Evolutionary conservation across 2,888 invertebrate species (phyloP), one percentile per base, ranked within the genome.

Genomic region (Smittia sp.): DNA sequence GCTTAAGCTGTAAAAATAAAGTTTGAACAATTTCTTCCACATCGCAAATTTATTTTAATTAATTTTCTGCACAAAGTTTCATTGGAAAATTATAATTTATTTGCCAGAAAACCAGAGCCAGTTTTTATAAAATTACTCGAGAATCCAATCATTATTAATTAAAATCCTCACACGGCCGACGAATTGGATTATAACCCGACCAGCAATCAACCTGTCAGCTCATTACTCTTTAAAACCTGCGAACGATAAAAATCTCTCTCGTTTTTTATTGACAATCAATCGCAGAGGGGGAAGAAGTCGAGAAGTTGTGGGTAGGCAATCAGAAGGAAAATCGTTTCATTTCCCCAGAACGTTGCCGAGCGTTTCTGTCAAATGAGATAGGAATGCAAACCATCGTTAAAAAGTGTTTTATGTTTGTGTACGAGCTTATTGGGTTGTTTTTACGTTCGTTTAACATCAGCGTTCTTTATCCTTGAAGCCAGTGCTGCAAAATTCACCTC

Each of bases 341-440:
- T 52, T 52, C 52, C n/a, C 39, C 13, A 39, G 13, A n/a, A 52
- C 7, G 52, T 52, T 6, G 13, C 20, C 18, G 22, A 22, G 22
- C 11, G 11, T 58, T 58, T 13, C 4, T 4, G 58, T 58, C 58
- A 58, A 4, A 58, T 58, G 22, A 4, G 58, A 58, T 46, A 6
- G 46, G 46, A 46, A 46, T 46, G 46, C 46, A 46, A 46, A 58
- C 18, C 58, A 58, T 58, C 58, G 58, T 58, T 46, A 46, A 58
- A 18, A 58, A 58, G 2, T 4, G 58, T 58, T 58, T 58, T 22
- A 52, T 58, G 18, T 58, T 58, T 58, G 58, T 58, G 6, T 58
- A 58, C 3, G 18, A 58, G 58, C 18, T 58, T 58, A 58, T 58
- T 58, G 58, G 58, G 58, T 22, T 58, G n/a, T 58, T 58, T 38